Evolutionary conservation across 2,797 vertebrate species (phyloP), one percentile per base, ranked within the genome.

Genomic region (Hephaestus fuliginosus): DNA sequence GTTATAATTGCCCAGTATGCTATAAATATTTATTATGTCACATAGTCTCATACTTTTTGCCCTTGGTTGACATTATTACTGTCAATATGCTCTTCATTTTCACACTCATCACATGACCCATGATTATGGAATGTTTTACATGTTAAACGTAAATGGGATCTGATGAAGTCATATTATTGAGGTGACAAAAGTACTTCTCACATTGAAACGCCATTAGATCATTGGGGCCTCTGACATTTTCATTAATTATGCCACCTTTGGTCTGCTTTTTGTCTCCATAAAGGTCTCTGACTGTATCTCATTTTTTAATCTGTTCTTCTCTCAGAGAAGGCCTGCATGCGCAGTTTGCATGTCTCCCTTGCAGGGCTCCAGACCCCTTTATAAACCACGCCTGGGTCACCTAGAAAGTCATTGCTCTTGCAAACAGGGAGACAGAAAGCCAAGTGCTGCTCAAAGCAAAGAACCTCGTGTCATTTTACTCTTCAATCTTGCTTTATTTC

Each of bases 251-350:
- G 68, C 84, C 88, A 91, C 93, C 93, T 94, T 90, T 95, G 90
- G 66, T 90, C 89, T 0, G 20, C 81, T 87, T 91, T 94, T 96
- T 95, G 94, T 96, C 88, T 91, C 81, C 84, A 82, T 88, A 96
- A 96, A 96, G 95, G 95, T 96, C 95, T 92, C 88, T 70, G 76
- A 52, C 79, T 82, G 60, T 95, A 94, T 95, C 93, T 88, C 62
- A 64, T 39, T 72, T 85, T 85, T 49, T 51, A 89, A 95, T 95
- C 94, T 88, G 71, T 81, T 83, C 75, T 71, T 89, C 70, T 88
- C 70, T 48, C 58, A 9, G 36, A 51, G 69, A 76, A 73, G 75
- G 57, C 73, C 76, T 93, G 73, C 82, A 70, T 86, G 70, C 84
- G 80, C 81, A 89, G 43, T 84, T 33, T 79, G 70, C 51, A 65